Base-by-base conservation (phyloP, 2,888 invertebrate genomes). In the Stenichneumon culpator region DNA sequence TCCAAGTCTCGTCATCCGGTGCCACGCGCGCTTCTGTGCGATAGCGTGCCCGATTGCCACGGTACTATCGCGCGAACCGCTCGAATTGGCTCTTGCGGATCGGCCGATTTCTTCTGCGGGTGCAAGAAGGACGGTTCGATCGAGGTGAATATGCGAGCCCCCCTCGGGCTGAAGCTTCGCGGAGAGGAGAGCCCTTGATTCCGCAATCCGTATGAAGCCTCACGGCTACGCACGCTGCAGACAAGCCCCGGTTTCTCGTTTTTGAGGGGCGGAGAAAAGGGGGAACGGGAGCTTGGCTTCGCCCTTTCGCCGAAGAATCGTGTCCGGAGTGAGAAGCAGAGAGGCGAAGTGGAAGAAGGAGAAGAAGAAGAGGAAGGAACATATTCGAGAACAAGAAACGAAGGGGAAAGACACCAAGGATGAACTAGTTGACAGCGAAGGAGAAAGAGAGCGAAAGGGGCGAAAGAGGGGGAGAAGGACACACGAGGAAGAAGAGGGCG, bases 191-290 rank as follows among this genome's bases (percentile, higher is more conserved):
- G 89, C 90, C 89, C 92, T 93, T 92, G 93, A 93, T 93, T 92
- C 92, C 89, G 89, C 90, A 91, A 92, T 91, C 91, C 90, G 92
- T 88, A 90, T 83, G 87, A 90, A 90, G 90, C 89, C 90, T 89
- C 87, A 84, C 83, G 86, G 87, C 72, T 69, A 32, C 79, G 28
- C 79, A 47, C 68, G 22, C 77, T 36, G 52, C 19, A 57, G 22
- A 57, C 39, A 60, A 19, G 63, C 39, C 57, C 22, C 65, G 50
- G 28, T 36, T 19, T 65, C 54, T 72, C 73, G 54, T 65, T 57
- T 47, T 25, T n/a, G n/a, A 28, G 9, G 44, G 4, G 19, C 32
- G 65, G 11, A 7, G 47, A 22, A 47, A 32, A 52, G 63, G 54
- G 19, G 9, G 11, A 22, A 4, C 14, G 44, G 16, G 36, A 28